Conservation (phyloP, 2,888 invertebrate species). For the Lamellibrachia satsuma region DNA sequence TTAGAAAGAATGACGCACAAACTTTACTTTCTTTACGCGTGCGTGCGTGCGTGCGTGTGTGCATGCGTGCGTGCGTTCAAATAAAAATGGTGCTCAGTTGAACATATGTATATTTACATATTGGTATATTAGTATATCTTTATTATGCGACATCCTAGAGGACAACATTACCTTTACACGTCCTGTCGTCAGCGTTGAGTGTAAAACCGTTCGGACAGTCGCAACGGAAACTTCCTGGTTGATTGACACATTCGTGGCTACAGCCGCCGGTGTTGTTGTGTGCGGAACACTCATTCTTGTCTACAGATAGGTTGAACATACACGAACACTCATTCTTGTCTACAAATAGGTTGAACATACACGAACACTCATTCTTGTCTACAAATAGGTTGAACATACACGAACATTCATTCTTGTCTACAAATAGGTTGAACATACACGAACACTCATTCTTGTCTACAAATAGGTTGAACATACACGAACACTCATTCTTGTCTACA, state of each 20-base stretch:
- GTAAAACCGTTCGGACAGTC: not conserved
- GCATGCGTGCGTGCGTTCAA: not conserved
- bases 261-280: not conserved
- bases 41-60: not conserved
- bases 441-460: no score
- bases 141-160: no score
- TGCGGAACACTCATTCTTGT: not conserved
- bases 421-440: no score
- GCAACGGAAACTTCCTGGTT: not conserved
- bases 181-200: not conserved
- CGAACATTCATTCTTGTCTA: no score
- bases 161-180: not conserved
- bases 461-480: no score
- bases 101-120: no score
- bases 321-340: not conserved
- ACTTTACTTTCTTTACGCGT: not conserved
- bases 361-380: no score
- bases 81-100: no score
- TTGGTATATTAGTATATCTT: no score
- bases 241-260: not conserved
- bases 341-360: no score
- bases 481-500: no score
- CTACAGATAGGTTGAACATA: not conserved
- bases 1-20: not conserved
- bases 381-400: no score